A percentile compares a stretch with the other conserved stretches of the same genome.
Conservation (phyloP, 2,113 vertebrate genomes). For the Forbesichthys agassizii region DNA sequence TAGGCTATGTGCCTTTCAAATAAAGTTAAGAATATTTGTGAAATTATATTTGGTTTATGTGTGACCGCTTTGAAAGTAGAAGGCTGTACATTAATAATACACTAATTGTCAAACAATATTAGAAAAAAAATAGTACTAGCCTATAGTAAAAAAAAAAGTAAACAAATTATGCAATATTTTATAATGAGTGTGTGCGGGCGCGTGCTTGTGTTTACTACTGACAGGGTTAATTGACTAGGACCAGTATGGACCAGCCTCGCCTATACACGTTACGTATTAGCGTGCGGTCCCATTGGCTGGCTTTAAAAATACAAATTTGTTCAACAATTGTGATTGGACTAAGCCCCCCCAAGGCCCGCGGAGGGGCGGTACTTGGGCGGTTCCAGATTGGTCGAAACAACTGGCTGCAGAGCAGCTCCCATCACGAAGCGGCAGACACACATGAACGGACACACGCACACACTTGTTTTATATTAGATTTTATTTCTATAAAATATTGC, state of each 20-base stretch:
- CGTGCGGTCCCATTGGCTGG: conserved; percentile 62
- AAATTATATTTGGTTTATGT: too few species aligned
- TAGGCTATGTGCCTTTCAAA: conserved; percentile 64
- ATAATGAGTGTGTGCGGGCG: neutral
- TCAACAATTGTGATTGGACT: conserved; percentile 64
- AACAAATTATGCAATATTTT: too few species aligned
- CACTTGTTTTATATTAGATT: too few species aligned
- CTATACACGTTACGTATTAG: conserved; percentile 62
- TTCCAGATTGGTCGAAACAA: conserved; percentile 38
- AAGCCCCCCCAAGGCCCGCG: conserved; percentile 3
- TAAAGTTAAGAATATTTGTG: conserved; percentile 44
- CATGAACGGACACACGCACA: too few species aligned
- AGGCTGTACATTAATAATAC: neutral
- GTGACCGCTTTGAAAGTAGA: neutral
- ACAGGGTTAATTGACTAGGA: neutral
- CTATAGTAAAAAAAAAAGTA: too few species aligned
- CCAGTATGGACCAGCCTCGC: neutral
- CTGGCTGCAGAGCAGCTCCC: too few species aligned
- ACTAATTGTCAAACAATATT: neutral
- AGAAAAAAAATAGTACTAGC: neutral
- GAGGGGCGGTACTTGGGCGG: conserved; percentile 52
- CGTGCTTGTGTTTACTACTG: neutral
- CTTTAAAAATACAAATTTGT: conserved; percentile 67
- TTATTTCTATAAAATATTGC: too few species aligned
- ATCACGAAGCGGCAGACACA: too few species aligned